Evolutionary conservation across 2,888 invertebrate genomes (phyloP).

Genomic region (Argyra leucocephala): DNA sequence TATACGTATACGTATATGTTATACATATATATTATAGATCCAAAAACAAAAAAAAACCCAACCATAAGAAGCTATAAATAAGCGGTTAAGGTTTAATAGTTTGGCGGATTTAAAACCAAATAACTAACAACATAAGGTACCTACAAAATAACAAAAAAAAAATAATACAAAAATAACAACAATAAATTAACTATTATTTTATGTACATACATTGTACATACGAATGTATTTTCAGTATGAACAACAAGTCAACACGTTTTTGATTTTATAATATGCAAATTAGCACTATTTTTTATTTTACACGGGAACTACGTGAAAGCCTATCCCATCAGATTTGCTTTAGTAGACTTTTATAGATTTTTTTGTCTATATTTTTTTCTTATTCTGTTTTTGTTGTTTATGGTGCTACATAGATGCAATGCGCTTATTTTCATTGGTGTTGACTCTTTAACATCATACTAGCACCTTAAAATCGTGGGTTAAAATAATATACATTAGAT

Average conservation of each 20-base stretch:
- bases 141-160: too few relatives aligned
- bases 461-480: not conserved
- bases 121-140: too few relatives aligned
- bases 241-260: constrained; percentile 6
- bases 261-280: constrained; percentile 6
- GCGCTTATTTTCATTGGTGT: not conserved
- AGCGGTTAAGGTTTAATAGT: too few relatives aligned
- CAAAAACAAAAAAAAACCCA: too few relatives aligned
- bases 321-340: not conserved
- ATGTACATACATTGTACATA: too few relatives aligned
- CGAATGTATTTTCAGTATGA: not conserved
- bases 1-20: not conserved
- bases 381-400: not conserved
- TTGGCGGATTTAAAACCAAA: too few relatives aligned
- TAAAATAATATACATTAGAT: too few relatives aligned
- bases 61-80: too few relatives aligned
- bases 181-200: too few relatives aligned
- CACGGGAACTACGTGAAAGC: constrained; percentile 6
- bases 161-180: too few relatives aligned
- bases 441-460: not conserved
- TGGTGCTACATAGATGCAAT: not conserved
- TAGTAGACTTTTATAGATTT: not conserved
- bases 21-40: too few relatives aligned
- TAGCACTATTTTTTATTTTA: constrained; percentile 2
- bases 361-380: not conserved